Percentiles rank a stretch among this genome's conserved stretches.
phyloP scores from a whole-genome alignment of 2,797 vertebrate species.

The Enoplosus armatus region DNA sequence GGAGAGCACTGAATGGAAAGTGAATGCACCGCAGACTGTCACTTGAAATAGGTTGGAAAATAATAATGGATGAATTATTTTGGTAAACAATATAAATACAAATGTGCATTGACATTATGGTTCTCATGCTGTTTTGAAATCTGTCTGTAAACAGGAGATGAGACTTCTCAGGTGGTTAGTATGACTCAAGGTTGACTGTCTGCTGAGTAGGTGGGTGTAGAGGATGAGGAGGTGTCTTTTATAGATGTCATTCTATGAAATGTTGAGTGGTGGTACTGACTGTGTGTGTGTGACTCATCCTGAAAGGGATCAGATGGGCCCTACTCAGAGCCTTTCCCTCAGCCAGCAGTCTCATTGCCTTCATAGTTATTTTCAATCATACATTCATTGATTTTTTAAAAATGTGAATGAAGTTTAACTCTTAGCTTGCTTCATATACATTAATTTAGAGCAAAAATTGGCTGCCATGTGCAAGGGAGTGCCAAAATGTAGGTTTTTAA shows the following conservation, averaged over 20 bases:
- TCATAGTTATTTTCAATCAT: constrained; percentile 56
- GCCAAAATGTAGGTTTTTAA: background rate
- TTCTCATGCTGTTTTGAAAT: constrained; percentile 26
- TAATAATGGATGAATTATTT: background rate
- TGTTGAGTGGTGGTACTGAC: constrained; percentile 10
- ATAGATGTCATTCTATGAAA: background rate
- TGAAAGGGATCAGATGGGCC: constrained; percentile 58
- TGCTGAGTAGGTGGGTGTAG: constrained; percentile 36
- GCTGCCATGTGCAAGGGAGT: background rate
- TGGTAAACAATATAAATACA: background rate
- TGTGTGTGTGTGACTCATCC: constrained; percentile 59
- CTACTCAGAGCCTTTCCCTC: constrained; percentile 16
- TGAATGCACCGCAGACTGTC: background rate
- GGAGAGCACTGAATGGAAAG: background rate
- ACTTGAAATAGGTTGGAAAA: background rate
- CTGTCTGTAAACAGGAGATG: constrained; percentile 37
- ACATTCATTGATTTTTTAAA: constrained; percentile 7
- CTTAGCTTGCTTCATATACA: background rate
- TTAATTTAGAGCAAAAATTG: background rate
- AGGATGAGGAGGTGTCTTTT: constrained; percentile 4
- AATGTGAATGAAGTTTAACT: constrained; percentile 40
- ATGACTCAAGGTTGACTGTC: constrained; percentile 39
- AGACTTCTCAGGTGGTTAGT: constrained; percentile 33
- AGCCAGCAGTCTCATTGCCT: constrained; percentile 40
- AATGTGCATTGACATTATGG: background rate